phyloP scores from a whole-genome alignment of 2,797 vertebrate species.

The Acrossocheilus wenchowensis region DNA sequence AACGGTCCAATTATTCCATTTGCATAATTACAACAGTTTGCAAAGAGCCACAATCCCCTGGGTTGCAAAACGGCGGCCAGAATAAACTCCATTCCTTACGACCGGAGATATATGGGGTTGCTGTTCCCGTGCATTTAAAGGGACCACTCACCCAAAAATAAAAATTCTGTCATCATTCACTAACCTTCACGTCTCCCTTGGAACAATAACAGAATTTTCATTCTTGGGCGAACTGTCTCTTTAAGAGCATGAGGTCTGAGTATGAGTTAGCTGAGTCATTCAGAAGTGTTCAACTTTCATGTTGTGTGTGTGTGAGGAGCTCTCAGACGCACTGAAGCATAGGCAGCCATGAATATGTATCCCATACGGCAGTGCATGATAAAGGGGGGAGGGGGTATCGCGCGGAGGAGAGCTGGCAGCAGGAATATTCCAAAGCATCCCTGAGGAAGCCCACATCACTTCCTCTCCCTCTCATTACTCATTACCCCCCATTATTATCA shows the following conservation, averaged over 20 bases:
- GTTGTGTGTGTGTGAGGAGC: constrained; percentile 15
- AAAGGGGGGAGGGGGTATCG: neutral
- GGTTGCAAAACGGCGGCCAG: constrained; percentile 30
- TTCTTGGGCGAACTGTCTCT: neutral
- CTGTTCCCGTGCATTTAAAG: neutral
- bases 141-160: neutral
- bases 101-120: neutral
- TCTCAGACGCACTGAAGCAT: constrained; percentile 27
- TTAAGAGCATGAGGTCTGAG: constrained; percentile 20
- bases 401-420: neutral
- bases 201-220: neutral
- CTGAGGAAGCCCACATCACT: constrained; percentile 15
- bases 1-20: constrained; percentile 65
- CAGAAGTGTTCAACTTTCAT: constrained; percentile 28
- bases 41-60: constrained; percentile 22
- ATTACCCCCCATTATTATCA: constrained; percentile 32
- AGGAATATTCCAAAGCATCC: constrained; percentile 33
- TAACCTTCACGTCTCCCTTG: neutral
- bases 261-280: constrained; percentile 38
- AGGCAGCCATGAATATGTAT: constrained; percentile 39
- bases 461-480: constrained; percentile 22
- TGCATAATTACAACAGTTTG: constrained; percentile 68
- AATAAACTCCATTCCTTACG: neutral
- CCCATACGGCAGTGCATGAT: constrained; percentile 11
- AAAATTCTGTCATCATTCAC: neutral